These are phyloP conservation scores for Eubasilissa splendida DNA, from an alignment of 2,888 invertebrate genomes.

Conservation along the genomic window DNA sequence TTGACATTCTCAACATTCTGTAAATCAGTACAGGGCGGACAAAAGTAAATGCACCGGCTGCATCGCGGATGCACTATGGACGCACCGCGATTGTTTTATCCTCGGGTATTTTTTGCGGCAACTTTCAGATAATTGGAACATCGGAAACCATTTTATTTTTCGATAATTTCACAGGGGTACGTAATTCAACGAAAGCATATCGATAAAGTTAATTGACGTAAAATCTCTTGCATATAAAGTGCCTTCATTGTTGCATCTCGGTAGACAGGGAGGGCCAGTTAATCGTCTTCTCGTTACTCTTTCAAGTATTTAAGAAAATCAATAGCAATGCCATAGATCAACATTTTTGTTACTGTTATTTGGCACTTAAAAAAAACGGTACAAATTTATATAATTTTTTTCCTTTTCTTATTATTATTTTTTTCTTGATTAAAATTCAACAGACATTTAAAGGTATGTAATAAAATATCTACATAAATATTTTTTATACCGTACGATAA, in stretches of 20 bases:
- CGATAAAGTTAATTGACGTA: slow-evolving; percentile 38
- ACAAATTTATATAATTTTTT: too few relatives aligned
- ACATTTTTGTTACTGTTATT: too few relatives aligned
- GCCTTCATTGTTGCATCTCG: slow-evolving; percentile 2
- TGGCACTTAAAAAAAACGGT: too few relatives aligned
- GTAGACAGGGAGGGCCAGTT: too few relatives aligned
- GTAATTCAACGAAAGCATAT: slow-evolving; percentile 20
- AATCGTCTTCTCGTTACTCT: too few relatives aligned
- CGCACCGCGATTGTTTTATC: slow-evolving; percentile 16
- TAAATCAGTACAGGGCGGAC: slow-evolving; percentile 55
- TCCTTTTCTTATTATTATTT: too few relatives aligned
- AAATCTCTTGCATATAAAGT: slow-evolving; percentile 24
- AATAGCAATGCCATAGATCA: too few relatives aligned
- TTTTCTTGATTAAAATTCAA: too few relatives aligned
- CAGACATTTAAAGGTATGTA: too few relatives aligned
- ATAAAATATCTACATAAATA: too few relatives aligned
- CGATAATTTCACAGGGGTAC: slow-evolving; percentile 33
- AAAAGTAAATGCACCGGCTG: slow-evolving; percentile 1
- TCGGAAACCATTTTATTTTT: slow-evolving; percentile 49
- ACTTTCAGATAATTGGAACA: slow-evolving; percentile 43
- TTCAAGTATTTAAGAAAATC: too few relatives aligned
- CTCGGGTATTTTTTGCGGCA: background rate
- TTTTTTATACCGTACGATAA: too few relatives aligned
- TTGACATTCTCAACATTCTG: slow-evolving; percentile 45
- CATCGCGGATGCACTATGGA: background rate